Base-by-base conservation (phyloP, 2,797 vertebrate species). In the Anguilla obscura region DNA sequence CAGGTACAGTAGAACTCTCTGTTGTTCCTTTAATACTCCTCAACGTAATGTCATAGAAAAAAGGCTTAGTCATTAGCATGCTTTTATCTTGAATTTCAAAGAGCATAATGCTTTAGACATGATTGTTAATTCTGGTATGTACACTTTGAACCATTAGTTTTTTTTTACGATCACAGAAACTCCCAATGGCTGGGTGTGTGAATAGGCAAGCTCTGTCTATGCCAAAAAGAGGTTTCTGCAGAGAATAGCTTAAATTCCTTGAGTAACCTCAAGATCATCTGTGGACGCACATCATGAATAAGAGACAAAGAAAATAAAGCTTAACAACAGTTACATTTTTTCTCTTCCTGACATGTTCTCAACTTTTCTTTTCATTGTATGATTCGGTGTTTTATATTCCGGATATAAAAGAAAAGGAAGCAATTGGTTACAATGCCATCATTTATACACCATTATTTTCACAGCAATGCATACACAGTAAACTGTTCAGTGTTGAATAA, bases 231-330 rank as follows among this genome's bases (percentile, higher is more conserved):
- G 89, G 89, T 94, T 94, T 92, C 90, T 2, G 71, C 36, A 93
- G 89, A 91, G 91, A 94, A 96, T 96, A 93, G 88, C 90, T 94
- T 90, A 88, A 94, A 96, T 97, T 96, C 95, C 90, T 94, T 93
- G 94, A 94, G 95, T 94, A 93, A 88, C 88, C 89, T 90, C 87
- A 88, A 90, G 93, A 94, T 93, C 91, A 91, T 92, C 92, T 92
- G 86, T 93, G 95, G 93, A 93, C 90, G 90, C 89, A 91, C 92
- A 94, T 94, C 93, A 90, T 45, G 33, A 79, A 79, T 91, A 90
- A 91, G 93, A 89, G 91, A 93, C 86, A 91, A 92, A 88, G 91
- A 93, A 95, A 94, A 95, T 93, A 96, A 92, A 92, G 94, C 48
- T 54, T 85, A 60, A 66, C 30, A 45, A 66, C 30, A 40, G 14